These are phyloP conservation scores for Phrynocephalus guinanensis DNA, from an alignment of 2,797 vertebrate species.

Conservation along the genomic window DNA sequence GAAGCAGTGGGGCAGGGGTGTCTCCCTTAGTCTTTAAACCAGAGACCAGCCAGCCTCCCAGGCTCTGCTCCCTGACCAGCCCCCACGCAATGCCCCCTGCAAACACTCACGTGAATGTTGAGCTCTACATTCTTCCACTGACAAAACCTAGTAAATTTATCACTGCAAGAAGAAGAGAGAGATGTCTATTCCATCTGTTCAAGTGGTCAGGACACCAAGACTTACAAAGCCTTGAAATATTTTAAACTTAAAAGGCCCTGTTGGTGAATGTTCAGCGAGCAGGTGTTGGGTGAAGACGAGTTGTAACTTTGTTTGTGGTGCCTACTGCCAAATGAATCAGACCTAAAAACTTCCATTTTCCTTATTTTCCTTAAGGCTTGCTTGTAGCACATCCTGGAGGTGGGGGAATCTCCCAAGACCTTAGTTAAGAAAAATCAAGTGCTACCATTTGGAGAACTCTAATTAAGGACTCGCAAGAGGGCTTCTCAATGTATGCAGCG, in stretches of 20 bases:
- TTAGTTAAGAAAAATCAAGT: slow-evolving; percentile 28
- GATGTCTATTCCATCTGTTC: slow-evolving; percentile 1
- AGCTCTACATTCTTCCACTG: slow-evolving; percentile 99
- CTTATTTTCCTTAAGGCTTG: neutral
- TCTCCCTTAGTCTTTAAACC: too few species aligned
- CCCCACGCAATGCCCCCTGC: neutral
- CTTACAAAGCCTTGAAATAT: neutral
- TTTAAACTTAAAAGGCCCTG: neutral
- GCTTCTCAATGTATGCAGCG: too few species aligned
- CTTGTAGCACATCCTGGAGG: slow-evolving; percentile 22
- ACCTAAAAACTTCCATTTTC: neutral
- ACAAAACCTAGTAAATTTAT: slow-evolving; percentile 97
- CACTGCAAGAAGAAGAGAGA: slow-evolving; percentile 78
- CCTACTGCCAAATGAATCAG: neutral
- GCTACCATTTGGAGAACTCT: slow-evolving; percentile 48
- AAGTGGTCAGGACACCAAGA: slow-evolving; percentile 29
- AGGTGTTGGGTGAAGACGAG: neutral
- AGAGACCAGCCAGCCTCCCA: too few species aligned
- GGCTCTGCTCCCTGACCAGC: neutral
- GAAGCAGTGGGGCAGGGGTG: too few species aligned
- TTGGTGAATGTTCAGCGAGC: neutral
- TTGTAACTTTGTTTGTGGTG: neutral
- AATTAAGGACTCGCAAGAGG: slow-evolving; percentile 33
- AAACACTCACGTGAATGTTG: slow-evolving; percentile 95
- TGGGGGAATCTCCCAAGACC: slow-evolving; percentile 25